These are phyloP conservation scores for Gorilla gorilla DNA, from an alignment of 2,113 vertebrate species.

Conservation along the genomic window DNA sequence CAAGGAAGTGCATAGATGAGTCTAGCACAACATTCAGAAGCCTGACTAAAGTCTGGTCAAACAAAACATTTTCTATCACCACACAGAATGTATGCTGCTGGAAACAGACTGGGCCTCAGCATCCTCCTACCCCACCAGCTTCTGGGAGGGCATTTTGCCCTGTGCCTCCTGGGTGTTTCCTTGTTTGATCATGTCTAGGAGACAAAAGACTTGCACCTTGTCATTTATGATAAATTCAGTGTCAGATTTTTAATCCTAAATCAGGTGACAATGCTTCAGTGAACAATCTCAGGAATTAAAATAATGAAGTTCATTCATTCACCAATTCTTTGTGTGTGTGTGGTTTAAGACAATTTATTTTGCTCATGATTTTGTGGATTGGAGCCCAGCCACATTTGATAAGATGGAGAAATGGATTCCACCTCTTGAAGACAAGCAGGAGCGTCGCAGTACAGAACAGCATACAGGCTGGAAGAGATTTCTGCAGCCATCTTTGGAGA, in stretches of 20 bases:
- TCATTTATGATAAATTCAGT: not conserved
- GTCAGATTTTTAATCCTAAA: not conserved
- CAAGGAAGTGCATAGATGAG: no score
- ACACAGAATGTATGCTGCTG: conserved; percentile 9
- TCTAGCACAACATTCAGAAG: no score
- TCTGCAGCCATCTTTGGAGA: not conserved
- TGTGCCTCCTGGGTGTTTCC: not conserved
- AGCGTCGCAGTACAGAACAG: not conserved
- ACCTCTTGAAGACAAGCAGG: not conserved
- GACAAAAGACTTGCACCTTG: not conserved
- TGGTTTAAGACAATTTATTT: not conserved
- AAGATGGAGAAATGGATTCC: not conserved
- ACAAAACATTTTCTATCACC: not conserved
- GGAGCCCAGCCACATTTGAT: not conserved
- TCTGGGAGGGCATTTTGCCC: not conserved
- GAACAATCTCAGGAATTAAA: conserved; percentile 4
- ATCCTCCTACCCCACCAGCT: not conserved
- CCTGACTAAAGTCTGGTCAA: no score
- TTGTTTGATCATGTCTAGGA: not conserved
- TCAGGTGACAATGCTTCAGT: not conserved
- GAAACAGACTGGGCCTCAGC: not conserved
- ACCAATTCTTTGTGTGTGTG: not conserved
- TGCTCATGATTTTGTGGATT: not conserved
- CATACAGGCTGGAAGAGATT: not conserved
- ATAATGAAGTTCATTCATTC: not conserved